phyloP scores from a whole-genome alignment of 2,888 invertebrate species.

The Charanyca ferruginea region DNA sequence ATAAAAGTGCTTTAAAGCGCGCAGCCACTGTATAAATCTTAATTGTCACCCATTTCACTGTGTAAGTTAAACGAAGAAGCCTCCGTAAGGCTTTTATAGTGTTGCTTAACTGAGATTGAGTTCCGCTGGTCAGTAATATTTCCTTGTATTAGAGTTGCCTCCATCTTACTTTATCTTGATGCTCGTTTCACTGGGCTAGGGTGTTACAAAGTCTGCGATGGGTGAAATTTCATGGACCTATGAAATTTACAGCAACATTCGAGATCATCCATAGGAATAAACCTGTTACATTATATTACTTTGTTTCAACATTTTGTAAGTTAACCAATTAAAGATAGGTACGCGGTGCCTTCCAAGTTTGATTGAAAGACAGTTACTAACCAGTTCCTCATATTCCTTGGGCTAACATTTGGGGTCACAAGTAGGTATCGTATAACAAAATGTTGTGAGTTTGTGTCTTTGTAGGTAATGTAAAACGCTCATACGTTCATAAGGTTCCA shows the following conservation, averaged over 20 bases:
- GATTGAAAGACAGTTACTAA: too few relatives aligned
- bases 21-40: conserved; percentile 23
- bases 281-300: conserved; percentile 9
- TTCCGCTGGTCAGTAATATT: conserved; percentile 42
- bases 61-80: conserved; percentile 40
- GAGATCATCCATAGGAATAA: conserved; percentile 20
- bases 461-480: too few relatives aligned
- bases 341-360: too few relatives aligned
- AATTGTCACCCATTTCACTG: conserved; percentile 37
- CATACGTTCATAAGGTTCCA: too few relatives aligned
- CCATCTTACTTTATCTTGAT: conserved; percentile 24
- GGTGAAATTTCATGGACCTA: conserved; percentile 17
- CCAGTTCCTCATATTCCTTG: too few relatives aligned
- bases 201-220: conserved; percentile 11
- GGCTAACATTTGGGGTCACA: too few relatives aligned
- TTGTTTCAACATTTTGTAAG: not conserved
- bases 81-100: conserved; percentile 38
- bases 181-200: conserved; percentile 5
- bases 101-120: conserved; percentile 50
- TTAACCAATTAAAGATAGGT: too few relatives aligned
- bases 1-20: conserved; percentile 32
- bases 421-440: too few relatives aligned
- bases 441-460: too few relatives aligned
- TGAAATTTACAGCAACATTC: conserved; percentile 29
- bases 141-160: conserved; percentile 27